phyloP scores from a whole-genome alignment of 2,888 invertebrate genomes.

The Cheiracanthium punctorium region DNA sequence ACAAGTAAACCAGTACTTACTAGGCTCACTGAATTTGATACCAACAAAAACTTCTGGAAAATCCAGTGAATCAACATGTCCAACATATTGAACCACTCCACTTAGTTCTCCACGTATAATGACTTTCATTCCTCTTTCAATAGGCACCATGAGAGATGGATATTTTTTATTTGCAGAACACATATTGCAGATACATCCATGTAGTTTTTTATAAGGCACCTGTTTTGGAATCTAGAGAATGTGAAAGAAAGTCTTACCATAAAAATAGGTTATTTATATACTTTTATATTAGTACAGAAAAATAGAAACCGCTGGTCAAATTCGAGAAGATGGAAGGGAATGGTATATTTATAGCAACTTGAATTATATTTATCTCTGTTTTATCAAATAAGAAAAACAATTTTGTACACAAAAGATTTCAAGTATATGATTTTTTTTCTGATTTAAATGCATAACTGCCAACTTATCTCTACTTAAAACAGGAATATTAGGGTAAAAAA shows the following conservation, averaged over 20 bases:
- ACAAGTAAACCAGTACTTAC: slow-evolving; percentile 2
- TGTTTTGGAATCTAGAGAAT: not conserved
- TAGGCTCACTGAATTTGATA: slow-evolving; percentile 34
- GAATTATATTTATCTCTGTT: too few species aligned
- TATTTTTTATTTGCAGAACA: slow-evolving; percentile 2
- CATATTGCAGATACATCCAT: slow-evolving; percentile 33
- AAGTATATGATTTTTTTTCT: too few species aligned
- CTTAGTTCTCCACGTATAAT: slow-evolving; percentile 48
- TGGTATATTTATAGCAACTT: too few species aligned
- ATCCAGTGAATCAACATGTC: slow-evolving; percentile 41
- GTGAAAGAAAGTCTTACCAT: not conserved
- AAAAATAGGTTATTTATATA: too few species aligned
- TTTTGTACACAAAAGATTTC: too few species aligned
- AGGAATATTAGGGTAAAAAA: too few species aligned
- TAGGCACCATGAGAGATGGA: not conserved
- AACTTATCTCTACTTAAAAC: too few species aligned
- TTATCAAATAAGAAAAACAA: too few species aligned
- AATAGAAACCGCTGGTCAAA: too few species aligned
- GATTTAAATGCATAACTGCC: too few species aligned
- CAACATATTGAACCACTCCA: slow-evolving; percentile 51
- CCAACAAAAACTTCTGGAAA: slow-evolving; percentile 55
- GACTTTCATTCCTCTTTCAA: slow-evolving; percentile 42
- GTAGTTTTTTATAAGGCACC: slow-evolving; percentile 19
- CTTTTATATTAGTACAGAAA: too few species aligned
- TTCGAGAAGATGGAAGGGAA: too few species aligned